phyloP scores from a whole-genome alignment of 53 echinoderm and acorn worm species.

The Paracentrotus lividus region DNA sequence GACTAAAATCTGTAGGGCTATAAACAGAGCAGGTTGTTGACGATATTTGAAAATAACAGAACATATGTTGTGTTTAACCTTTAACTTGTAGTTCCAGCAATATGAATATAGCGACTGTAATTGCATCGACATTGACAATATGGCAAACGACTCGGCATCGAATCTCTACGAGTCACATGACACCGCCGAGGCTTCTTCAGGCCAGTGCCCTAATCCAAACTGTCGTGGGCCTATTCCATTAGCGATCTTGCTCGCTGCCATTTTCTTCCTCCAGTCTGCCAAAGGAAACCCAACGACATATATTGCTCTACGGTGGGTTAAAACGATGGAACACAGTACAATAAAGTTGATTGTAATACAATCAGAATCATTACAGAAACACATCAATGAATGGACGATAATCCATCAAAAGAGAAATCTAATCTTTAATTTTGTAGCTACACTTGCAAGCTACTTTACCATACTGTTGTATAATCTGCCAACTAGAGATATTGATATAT shows the following conservation, averaged over 20 bases:
- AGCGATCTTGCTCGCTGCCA: not conserved
- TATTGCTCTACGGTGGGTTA: slow-evolving; percentile 27
- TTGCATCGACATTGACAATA: slow-evolving; percentile 3
- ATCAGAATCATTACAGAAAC: too few species aligned
- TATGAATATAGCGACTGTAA: slow-evolving; percentile 3
- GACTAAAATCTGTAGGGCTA: too few species aligned
- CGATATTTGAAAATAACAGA: not conserved
- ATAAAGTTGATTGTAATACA: too few species aligned
- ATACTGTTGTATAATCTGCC: too few species aligned
- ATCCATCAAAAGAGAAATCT: too few species aligned
- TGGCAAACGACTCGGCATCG: not conserved
- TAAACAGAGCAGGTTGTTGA: too few species aligned
- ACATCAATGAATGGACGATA: too few species aligned
- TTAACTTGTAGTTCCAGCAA: not conserved
- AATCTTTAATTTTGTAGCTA: too few species aligned
- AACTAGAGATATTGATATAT: too few species aligned
- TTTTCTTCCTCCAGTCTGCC: slow-evolving; percentile 41
- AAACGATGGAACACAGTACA: too few species aligned
- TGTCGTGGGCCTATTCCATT: not conserved
- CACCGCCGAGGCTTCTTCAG: not conserved
- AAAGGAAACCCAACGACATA: slow-evolving; percentile 24
- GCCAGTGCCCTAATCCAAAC: slow-evolving; percentile 15
- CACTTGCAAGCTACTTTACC: too few species aligned
- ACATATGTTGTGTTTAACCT: not conserved
- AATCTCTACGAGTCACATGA: not conserved